A percentile compares a stretch with the other conserved stretches of the same genome.
These are phyloP conservation scores for Gryllus bimaculatus DNA, from an alignment of 1,140 invertebrate genomes.

Conservation along the genomic window DNA sequence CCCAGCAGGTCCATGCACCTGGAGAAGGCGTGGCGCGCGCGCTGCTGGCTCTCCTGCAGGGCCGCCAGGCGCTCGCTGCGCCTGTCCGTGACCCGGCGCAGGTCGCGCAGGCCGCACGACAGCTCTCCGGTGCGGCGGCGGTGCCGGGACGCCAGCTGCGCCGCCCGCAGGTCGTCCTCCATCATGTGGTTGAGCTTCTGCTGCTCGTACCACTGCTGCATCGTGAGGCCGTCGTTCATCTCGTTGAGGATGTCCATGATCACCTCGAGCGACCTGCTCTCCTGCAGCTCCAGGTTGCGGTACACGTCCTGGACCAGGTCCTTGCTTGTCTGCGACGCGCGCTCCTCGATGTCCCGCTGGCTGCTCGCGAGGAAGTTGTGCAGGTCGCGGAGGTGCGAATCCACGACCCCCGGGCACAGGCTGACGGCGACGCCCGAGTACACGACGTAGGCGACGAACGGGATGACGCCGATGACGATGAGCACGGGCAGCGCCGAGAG, in stretches of 20 bases:
- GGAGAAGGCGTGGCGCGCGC: not conserved
- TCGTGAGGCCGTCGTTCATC: not conserved
- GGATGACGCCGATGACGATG: not conserved
- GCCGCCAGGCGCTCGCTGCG: not conserved
- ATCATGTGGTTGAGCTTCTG: not conserved
- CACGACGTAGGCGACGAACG: not conserved
- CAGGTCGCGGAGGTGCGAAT: not conserved
- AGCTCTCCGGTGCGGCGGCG: not conserved
- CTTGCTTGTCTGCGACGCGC: not conserved
- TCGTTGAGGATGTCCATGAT: not conserved
- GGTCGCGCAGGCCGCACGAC: not conserved
- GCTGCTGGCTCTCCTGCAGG: not conserved
- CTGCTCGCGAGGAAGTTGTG: not conserved
- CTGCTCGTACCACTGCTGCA: conserved; percentile 2
- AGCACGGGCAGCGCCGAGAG: not conserved
- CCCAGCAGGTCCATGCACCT: not conserved
- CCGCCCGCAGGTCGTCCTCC: not conserved
- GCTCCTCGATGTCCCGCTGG: not conserved
- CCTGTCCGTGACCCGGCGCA: not conserved
- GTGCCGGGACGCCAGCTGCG: not conserved
- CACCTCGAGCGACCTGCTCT: not conserved
- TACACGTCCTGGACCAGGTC: not conserved
- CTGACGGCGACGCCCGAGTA: not conserved
- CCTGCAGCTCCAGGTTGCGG: not conserved
- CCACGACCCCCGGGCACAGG: not conserved